Base-by-base conservation (phyloP, 2,888 invertebrate species). In the Sarcophaga subvicina region DNA sequence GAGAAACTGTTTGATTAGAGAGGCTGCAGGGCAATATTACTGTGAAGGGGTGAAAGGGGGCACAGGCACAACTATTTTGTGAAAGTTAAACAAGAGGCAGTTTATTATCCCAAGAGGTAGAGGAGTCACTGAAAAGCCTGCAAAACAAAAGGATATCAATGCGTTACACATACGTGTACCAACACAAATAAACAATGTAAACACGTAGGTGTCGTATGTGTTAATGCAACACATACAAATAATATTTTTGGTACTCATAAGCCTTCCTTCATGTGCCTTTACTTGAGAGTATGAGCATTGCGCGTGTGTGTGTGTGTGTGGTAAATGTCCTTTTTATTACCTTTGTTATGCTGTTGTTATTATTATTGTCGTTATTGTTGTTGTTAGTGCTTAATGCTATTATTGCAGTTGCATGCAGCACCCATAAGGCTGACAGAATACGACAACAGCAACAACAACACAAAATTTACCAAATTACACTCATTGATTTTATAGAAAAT, bases 401-500 rank as follows among this genome's bases (percentile, higher is more conserved):
- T 78, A 60, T 54, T 82, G 37, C 64, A 59, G 11, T 77, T 83
- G 83, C 77, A 82, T 69, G 59, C 20, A 79, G 73, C 73, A 70
- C 79, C 79, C 62, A 79, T 37, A 37, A 37, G 37, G 37, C 37
- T 37, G 8, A 76, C 62, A 73, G 72, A 10, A 62, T 64, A 76
- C n/a, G 54, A 27, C 22, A 66, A 64, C 25, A 76, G 59, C 25
- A 37, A 62, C 17, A 37, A 66, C 27, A 66, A 72, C 3, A 67
- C 69, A 75, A 87, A 64, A 6, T 84, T 84, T 75, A 66, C 64
- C 49, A 86, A 86, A 86, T 79, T 73, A 49, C 76, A 87, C 84
- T 87, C 87, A 84, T 87, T 87, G 87, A 87, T 87, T 87, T 87
- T 82, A 49, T 69, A 83, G 12, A 80, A 80, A 60, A 45, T 80